Base-by-base conservation (phyloP, 1,140 invertebrate species). In the Drosophila biarmipes region DNA sequence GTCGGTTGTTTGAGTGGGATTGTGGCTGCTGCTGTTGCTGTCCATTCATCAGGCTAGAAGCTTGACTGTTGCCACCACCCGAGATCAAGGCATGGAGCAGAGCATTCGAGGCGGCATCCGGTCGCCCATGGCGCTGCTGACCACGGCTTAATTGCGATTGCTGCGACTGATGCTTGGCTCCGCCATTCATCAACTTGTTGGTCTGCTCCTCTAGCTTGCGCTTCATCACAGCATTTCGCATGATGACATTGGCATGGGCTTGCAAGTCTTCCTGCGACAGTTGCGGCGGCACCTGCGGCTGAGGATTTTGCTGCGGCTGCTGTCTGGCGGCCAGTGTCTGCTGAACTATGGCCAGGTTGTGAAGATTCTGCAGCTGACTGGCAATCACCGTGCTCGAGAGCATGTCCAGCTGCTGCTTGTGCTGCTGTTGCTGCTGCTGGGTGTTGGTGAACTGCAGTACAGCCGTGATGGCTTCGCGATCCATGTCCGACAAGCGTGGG, bases 391-490 rank as follows among this genome's bases (percentile, higher is more conserved):
- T 91, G 63, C 84, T 91, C 5, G 90, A 91, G 0, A 91, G 78
- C 73, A 86, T 76, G 45, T 91, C 90, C 49, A 91, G 57, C 48
- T 90, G 80, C 43, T 91, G 90, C 17, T 82, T 85, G 31, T 91
- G 89, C 51, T 76, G 82, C 35, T 89, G 82, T 51, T 90, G 85
- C 48, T 91, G 77, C 43, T 91, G 90, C 31, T 91, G 90, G 10
- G 90, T 89, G n/a, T 91, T 90, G 8, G 90, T 91, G 48, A 91
- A 91, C 46, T 91, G 89, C 35, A 91, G 46, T 17, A 91, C 90
- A 34, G 90, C 90, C 1, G 90, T 91, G 15, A 91, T 91, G 8
- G 90, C 90, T 57, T 91, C 90, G 3, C 90, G 87, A 73, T 91
- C 90, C 57, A 77, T 78, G 29, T 66, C 80, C 6, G 80, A 64